Percentiles rank a stretch among this genome's conserved stretches.
These are phyloP conservation scores for Epinotia brunnichana DNA, from an alignment of 2,888 invertebrate species.

Conservation along the genomic window DNA sequence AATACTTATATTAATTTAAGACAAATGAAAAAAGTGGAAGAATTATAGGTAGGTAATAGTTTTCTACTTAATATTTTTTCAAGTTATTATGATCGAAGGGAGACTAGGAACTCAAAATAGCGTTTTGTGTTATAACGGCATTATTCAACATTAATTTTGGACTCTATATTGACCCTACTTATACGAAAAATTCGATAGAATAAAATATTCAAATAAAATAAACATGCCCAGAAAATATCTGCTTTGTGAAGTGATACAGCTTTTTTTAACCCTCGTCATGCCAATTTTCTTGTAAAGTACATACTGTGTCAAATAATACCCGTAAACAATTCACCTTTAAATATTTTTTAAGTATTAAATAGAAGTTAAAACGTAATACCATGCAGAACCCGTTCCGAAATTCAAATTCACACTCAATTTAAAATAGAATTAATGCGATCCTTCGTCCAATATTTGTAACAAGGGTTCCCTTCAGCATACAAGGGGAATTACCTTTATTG, in stretches of 20 bases:
- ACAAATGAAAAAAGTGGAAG: too few relatives aligned
- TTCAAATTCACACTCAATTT: conserved; percentile 38
- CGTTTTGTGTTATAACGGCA: too few relatives aligned
- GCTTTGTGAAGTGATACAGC: background rate
- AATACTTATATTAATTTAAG: too few relatives aligned
- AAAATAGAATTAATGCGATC: conserved; percentile 24
- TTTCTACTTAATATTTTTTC: too few relatives aligned
- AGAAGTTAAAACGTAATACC: conserved; percentile 17
- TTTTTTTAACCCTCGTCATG: background rate
- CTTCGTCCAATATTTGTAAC: conserved; percentile 27
- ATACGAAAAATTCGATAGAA: too few relatives aligned
- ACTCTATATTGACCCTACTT: too few relatives aligned
- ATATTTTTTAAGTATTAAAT: conserved; percentile 2
- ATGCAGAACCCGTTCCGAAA: conserved; percentile 31
- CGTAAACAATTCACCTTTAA: background rate
- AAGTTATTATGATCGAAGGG: too few relatives aligned
- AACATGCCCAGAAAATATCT: background rate
- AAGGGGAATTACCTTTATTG: conserved; percentile 51
- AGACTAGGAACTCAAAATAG: too few relatives aligned
- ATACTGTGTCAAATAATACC: conserved; percentile 3
- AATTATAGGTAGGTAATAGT: too few relatives aligned
- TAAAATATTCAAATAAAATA: too few relatives aligned
- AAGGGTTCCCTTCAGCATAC: conserved; percentile 26
- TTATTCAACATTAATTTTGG: too few relatives aligned
- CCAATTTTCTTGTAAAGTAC: conserved; percentile 1